Evolutionary conservation across 2,113 vertebrate genomes (phyloP), one percentile per base, ranked within the genome.

Genomic region (Cheilinus undulatus): DNA sequence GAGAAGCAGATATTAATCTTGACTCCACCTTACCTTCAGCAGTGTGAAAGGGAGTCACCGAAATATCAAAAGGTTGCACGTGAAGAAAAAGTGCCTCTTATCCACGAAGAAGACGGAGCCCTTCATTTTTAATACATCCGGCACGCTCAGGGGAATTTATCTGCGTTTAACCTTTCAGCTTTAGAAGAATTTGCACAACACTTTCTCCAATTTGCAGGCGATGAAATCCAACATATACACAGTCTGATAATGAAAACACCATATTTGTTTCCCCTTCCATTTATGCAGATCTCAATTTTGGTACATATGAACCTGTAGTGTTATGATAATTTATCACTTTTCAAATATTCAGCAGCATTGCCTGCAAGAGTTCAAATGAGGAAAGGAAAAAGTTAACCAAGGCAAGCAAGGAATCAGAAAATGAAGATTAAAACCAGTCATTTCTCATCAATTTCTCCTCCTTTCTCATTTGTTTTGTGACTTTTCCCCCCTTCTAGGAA

Each of bases 361-460:
- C 19, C 27, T 53, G 3, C 64, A 48, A 71, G 69, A 32, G 7
- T 28, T 32, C 42, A 56, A 27, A 36, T 32, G 23, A 30, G 26
- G 11, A 56, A 69, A 27, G 22, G 34, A n/a, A n/a, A 51, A 72
- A 27, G 56, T 56, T n/a, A 63, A 26, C 45, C 12, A 2, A 51
- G 19, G 51, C 13, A 1, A 69, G 14, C 7, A 24, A 4, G 13
- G 51, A 27, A 14, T 4, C 36, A 45, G 13, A 59, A 52, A 45
- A 63, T 30, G 9, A 49, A 24, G 5, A 68, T 32, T 40, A 7
- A 59, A 59, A 26, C 17, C 83, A 91, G 92, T 68, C 59, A 72
- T 91, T 91, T 73, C n/a, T 56, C 68, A 70, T 73, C 12, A 27
- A 3, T 66, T 50, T 52, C 24, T 45, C 43, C 17, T n/a, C 30